These are phyloP conservation scores for Melanostigma gelatinosum DNA, from an alignment of 2,113 vertebrate species.

Conservation along the genomic window DNA sequence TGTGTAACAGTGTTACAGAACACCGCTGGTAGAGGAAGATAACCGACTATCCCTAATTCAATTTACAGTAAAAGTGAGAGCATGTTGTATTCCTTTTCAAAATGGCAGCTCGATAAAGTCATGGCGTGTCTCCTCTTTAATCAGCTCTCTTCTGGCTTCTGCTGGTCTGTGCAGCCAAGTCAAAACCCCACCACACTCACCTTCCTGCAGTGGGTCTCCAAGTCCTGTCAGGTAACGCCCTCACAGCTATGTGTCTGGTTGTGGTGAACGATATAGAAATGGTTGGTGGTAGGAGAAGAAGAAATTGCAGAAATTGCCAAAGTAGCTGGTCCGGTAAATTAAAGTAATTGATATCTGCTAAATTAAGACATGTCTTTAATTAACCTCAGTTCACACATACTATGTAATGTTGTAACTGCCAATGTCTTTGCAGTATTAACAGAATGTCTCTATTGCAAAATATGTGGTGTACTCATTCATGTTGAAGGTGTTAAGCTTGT, in stretches of 20 bases:
- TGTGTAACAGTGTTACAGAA: slow-evolving; percentile 16
- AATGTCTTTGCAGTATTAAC: neutral
- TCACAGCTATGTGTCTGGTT: neutral
- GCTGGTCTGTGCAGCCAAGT: slow-evolving; percentile 88
- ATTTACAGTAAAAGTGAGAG: slow-evolving; percentile 4
- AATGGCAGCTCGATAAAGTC: neutral
- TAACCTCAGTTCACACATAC: neutral
- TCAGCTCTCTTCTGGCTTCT: slow-evolving; percentile 91
- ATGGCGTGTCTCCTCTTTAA: slow-evolving; percentile 22
- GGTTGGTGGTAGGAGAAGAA: neutral
- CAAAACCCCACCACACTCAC: slow-evolving; percentile 90
- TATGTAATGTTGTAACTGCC: neutral
- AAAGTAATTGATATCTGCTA: neutral
- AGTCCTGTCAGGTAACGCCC: slow-evolving; percentile 88
- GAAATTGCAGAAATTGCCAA: neutral
- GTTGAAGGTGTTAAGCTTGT: slow-evolving; percentile 3
- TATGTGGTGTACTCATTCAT: slow-evolving; percentile 2
- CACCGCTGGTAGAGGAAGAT: neutral
- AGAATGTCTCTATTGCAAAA: neutral
- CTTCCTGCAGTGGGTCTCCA: slow-evolving; percentile 88
- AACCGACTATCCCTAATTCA: neutral
- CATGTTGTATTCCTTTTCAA: neutral
- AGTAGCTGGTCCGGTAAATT: neutral
- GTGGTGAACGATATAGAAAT: neutral
- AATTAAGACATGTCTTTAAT: neutral